Evolutionary conservation across 2,888 invertebrate species (phyloP), one percentile per base, ranked within the genome.

Genomic region (Drosophila setosimentum): DNA sequence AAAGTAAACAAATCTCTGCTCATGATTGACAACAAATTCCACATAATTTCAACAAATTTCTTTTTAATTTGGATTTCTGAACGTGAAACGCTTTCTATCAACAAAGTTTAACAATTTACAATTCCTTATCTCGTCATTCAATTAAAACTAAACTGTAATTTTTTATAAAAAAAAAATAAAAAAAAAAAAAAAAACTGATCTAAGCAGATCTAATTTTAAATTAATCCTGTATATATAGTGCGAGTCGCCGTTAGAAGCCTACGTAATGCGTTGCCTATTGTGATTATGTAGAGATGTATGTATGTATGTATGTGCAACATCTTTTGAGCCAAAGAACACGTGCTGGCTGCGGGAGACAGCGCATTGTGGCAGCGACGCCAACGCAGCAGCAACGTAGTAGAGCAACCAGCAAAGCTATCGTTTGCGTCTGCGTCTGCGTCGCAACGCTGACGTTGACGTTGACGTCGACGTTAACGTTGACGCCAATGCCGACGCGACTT

Each of bases 311-410:
- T 42, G 33, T 58, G 30, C 59, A 68, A 58, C 74, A 74, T 74
- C 71, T 73, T 71, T 67, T 68, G 67, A 63, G 18, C 59, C 57
- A 60, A 79, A 78, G 76, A 75, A 79, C 78, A 78, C 78, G 78
- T 78, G 78, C 78, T 69, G 63, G 48, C 60, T 73, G 58, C 42
- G 48, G 59, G 45, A 66, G 49, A 64, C 57, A 55, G 35, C 35
- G 24, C 21, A 30, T 27, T 32, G 66, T 18, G 18, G 50, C 60
- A 53, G 60, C 57, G 50, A 62, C 63, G 57, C 50, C 42, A 40
- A 30, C 63, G 60, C 24, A 11, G 64, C 60, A 60, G 32, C 16
- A 21, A 32, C 45, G 55, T 18, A 11, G 33, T 29, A 35, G n/a
- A 40, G 32, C 27, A 29, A 32, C 18, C 48, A 63, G 37, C 35